These are phyloP conservation scores for Hypanus sabinus DNA, from an alignment of 2,113 vertebrate species.

Conservation along the genomic window DNA sequence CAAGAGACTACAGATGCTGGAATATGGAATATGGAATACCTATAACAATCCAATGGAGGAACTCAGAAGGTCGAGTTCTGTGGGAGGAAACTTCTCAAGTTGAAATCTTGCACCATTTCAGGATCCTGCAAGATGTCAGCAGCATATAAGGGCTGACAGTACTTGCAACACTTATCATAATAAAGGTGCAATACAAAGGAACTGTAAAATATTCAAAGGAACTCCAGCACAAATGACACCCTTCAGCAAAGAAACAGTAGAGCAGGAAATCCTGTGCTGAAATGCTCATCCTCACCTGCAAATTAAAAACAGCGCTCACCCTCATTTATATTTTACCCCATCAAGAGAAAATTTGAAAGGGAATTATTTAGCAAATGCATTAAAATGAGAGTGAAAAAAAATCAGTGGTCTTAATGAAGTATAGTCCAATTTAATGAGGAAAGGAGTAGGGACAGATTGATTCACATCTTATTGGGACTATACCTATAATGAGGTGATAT, in stretches of 20 bases:
- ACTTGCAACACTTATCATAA: not conserved
- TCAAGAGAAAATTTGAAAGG: not conserved
- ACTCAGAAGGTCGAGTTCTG: too few species aligned
- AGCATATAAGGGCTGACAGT: not conserved
- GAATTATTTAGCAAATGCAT: not conserved
- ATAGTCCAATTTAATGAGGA: not conserved
- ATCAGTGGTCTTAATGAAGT: not conserved
- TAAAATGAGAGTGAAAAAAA: not conserved
- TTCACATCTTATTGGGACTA: too few species aligned
- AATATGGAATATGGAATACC: too few species aligned
- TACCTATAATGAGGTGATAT: not conserved
- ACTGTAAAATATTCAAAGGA: not conserved
- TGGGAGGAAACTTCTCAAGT: too few species aligned
- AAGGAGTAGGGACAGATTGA: not conserved
- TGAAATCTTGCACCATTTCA: too few species aligned
- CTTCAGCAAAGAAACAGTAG: not conserved
- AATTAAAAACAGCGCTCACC: not conserved
- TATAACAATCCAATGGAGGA: too few species aligned
- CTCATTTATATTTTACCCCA: not conserved
- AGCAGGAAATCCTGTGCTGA: not conserved
- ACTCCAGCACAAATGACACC: not conserved
- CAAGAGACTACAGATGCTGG: too few species aligned
- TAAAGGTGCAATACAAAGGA: not conserved
- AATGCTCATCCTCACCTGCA: not conserved
- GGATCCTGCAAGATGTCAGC: not conserved